Percentiles rank a stretch among this genome's conserved stretches.
phyloP scores from a whole-genome alignment of 2,113 vertebrate genomes.

The Leptobrachium leishanense region DNA sequence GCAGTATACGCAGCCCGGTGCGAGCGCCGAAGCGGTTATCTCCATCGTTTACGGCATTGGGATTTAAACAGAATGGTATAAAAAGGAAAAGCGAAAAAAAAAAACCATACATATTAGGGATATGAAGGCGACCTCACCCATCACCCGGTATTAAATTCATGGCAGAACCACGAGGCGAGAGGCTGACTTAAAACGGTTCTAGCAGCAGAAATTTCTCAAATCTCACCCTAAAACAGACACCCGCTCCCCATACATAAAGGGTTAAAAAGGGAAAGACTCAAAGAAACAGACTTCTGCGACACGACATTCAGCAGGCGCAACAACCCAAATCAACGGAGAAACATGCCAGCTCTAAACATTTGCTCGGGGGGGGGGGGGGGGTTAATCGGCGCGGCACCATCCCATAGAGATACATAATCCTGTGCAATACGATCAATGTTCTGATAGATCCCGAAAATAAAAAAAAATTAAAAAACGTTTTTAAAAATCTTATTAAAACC shows the following conservation, averaged over 20 bases:
- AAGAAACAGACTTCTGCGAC: background rate
- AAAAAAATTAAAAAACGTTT: no score
- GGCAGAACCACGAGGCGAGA: background rate
- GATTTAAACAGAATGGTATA: background rate
- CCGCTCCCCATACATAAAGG: background rate
- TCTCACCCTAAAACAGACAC: background rate
- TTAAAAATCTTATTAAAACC: background rate
- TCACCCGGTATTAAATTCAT: background rate
- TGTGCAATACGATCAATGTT: slow-evolving; percentile 35
- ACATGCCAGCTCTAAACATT: background rate
- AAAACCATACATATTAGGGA: background rate
- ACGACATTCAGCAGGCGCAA: background rate
- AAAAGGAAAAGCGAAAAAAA: background rate
- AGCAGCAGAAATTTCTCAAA: slow-evolving; percentile 39
- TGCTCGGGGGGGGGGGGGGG: background rate
- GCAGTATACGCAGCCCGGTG: slow-evolving; percentile 12
- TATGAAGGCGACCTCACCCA: background rate
- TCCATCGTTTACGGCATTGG: background rate
- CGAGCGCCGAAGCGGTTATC: background rate
- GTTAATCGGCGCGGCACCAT: no score
- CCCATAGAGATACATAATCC: background rate
- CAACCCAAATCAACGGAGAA: background rate
- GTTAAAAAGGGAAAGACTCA: background rate
- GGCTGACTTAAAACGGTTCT: background rate
- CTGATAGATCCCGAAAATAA: background rate